A percentile compares a stretch with the other conserved stretches of the same genome.
Evolutionary conservation across 2,888 invertebrate genomes (phyloP).

Genomic region (Bellardia bayeri): DNA sequence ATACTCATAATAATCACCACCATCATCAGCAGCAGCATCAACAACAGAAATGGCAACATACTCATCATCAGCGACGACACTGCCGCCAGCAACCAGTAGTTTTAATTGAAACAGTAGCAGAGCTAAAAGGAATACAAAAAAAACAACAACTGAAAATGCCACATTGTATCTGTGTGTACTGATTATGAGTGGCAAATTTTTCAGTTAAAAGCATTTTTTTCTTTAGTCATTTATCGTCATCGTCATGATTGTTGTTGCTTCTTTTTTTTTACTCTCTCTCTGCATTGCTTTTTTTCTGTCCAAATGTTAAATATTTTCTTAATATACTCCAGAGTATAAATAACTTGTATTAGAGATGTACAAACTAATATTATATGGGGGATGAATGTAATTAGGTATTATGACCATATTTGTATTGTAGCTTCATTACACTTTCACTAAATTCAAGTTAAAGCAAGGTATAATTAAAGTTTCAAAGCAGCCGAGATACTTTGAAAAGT

Average conservation of each 20-base stretch:
- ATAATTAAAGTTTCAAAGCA: too few relatives aligned
- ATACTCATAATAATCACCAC: slow-evolving; percentile 34
- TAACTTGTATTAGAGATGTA: slow-evolving; percentile 25
- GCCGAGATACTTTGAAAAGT: too few relatives aligned
- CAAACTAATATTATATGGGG: background rate
- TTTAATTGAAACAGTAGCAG: slow-evolving; percentile 71
- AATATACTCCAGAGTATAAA: slow-evolving; percentile 36
- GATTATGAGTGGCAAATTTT: slow-evolving; percentile 46
- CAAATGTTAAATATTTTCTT: slow-evolving; percentile 63
- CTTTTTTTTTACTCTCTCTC: background rate
- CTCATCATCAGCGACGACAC: slow-evolving; percentile 19
- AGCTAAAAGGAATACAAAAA: slow-evolving; percentile 28
- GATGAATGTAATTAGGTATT: background rate
- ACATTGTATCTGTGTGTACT: slow-evolving; percentile 35
- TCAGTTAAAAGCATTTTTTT: slow-evolving; percentile 26
- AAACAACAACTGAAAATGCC: slow-evolving; percentile 36
- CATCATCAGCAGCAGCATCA: slow-evolving; percentile 24
- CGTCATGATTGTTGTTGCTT: background rate
- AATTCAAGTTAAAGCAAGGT: too few relatives aligned
- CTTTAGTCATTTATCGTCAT: background rate
- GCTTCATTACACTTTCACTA: background rate
- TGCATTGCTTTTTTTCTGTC: slow-evolving; percentile 22
- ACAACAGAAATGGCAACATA: slow-evolving; percentile 27
- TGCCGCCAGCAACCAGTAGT: slow-evolving; percentile 55
- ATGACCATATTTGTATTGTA: background rate